A percentile compares a stretch with the other conserved stretches of the same genome.
Conservation (phyloP, 2,888 invertebrate genomes). For the Tipula vernalis region DNA sequence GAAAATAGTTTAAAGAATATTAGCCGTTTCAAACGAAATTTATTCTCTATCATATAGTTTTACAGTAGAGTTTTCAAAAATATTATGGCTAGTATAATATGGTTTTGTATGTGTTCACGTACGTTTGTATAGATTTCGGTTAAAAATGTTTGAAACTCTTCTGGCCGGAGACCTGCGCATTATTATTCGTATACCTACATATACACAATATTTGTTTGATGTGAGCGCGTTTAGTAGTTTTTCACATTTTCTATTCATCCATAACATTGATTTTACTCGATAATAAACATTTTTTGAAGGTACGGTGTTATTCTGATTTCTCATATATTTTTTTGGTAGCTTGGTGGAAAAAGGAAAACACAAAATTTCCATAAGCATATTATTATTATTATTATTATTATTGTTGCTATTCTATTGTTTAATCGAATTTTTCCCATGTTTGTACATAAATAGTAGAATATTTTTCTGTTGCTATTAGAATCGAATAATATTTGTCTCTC, state of each 20-base stretch:
- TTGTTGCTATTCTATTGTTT: slow-evolving; percentile 4
- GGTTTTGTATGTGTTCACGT: background rate
- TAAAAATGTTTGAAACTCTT: background rate
- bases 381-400: background rate
- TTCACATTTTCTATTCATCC: background rate
- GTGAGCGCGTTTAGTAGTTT: background rate
- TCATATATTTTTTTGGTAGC: background rate
- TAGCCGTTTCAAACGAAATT: background rate
- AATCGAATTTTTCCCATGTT: background rate
- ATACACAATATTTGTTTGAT: background rate
- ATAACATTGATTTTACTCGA: background rate
- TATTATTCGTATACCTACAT: background rate
- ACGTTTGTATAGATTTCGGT: background rate
- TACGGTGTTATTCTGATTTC: background rate
- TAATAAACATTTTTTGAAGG: background rate
- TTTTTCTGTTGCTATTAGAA: slow-evolving; percentile 4
- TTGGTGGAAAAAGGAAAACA: background rate
- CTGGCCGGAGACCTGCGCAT: background rate
- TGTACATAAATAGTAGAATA: background rate
- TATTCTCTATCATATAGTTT: background rate
- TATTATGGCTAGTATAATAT: background rate
- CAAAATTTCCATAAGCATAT: background rate
- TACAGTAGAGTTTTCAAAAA: background rate
- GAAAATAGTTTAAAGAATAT: background rate
- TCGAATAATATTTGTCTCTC: background rate